These are phyloP conservation scores for Andrena trimmerana DNA, from an alignment of 2,888 invertebrate species.

Conservation along the genomic window DNA sequence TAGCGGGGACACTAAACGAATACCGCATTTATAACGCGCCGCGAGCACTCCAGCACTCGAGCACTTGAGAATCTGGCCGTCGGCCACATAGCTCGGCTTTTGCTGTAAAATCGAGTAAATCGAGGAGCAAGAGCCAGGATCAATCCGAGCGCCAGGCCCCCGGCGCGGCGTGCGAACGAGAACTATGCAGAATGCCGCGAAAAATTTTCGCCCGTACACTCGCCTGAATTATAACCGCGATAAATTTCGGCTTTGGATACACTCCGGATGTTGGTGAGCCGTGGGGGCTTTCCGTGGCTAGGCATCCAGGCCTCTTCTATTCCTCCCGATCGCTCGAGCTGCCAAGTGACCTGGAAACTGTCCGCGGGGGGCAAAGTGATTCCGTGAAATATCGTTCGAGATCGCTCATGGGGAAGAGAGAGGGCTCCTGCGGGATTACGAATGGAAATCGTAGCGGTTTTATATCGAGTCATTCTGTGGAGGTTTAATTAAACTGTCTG, in stretches of 20 bases:
- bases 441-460: slow-evolving; percentile 5
- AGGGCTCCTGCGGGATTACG: not conserved
- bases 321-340: not conserved
- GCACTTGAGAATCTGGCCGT: slow-evolving; percentile 56
- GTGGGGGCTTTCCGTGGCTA: not conserved
- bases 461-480: no score
- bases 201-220: not conserved
- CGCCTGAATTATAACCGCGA: slow-evolving; percentile 49
- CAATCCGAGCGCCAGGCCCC: slow-evolving; percentile 13
- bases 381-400: slow-evolving; percentile 32
- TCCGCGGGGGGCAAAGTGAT: slow-evolving; percentile 30
- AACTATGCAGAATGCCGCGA: slow-evolving; percentile 23
- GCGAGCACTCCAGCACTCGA: slow-evolving; percentile 10
- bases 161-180: not conserved
- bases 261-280: slow-evolving; percentile 12
- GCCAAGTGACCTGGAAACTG: slow-evolving; percentile 44
- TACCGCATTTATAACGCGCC: slow-evolving; percentile 58
- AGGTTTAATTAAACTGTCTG: no score
- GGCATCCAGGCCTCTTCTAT: not conserved
- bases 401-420: slow-evolving; percentile 1
- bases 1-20: slow-evolving; percentile 47
- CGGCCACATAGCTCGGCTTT: slow-evolving; percentile 56
- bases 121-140: slow-evolving; percentile 33
- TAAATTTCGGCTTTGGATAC: slow-evolving; percentile 33
- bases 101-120: slow-evolving; percentile 30